These are phyloP conservation scores for Ecliptopera silaceata DNA, from an alignment of 2,888 invertebrate species.

Conservation along the genomic window DNA sequence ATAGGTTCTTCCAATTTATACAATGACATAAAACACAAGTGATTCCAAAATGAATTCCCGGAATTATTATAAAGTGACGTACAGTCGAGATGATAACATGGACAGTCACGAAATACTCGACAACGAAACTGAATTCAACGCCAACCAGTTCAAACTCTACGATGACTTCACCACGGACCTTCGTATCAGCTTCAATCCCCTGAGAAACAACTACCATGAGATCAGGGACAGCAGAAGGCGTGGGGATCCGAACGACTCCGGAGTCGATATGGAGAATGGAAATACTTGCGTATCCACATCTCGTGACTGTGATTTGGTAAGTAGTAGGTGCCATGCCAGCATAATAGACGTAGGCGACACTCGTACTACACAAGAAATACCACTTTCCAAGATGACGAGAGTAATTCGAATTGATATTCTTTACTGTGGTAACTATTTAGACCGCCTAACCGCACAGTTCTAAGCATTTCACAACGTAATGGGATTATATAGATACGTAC, in stretches of 20 bases:
- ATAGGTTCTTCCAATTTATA: slow-evolving; percentile 41
- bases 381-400: neutral
- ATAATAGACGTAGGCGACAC: neutral
- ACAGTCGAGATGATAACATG: slow-evolving; percentile 52
- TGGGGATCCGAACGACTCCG: slow-evolving; percentile 73
- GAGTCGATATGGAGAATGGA: slow-evolving; percentile 77
- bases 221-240: slow-evolving; percentile 51
- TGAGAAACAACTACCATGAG: slow-evolving; percentile 63
- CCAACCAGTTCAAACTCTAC: slow-evolving; percentile 77
- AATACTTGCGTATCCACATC: slow-evolving; percentile 60
- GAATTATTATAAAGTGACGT: slow-evolving; percentile 73
- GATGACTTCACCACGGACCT: slow-evolving; percentile 77
- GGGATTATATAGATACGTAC: slow-evolving; percentile 11
- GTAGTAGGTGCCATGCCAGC: slow-evolving; percentile 40
- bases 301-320: slow-evolving; percentile 76
- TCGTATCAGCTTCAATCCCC: slow-evolving; percentile 66
- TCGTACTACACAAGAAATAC: neutral
- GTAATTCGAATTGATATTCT: neutral
- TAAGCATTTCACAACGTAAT: slow-evolving; percentile 18
- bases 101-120: slow-evolving; percentile 64
- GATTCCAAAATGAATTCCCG: slow-evolving; percentile 65
- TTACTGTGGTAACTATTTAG: neutral
- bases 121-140: slow-evolving; percentile 77
- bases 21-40: slow-evolving; percentile 36
- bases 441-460: slow-evolving; percentile 10